phyloP scores from a whole-genome alignment of 2,797 vertebrate species.

The Gephyroberyx darwinii region DNA sequence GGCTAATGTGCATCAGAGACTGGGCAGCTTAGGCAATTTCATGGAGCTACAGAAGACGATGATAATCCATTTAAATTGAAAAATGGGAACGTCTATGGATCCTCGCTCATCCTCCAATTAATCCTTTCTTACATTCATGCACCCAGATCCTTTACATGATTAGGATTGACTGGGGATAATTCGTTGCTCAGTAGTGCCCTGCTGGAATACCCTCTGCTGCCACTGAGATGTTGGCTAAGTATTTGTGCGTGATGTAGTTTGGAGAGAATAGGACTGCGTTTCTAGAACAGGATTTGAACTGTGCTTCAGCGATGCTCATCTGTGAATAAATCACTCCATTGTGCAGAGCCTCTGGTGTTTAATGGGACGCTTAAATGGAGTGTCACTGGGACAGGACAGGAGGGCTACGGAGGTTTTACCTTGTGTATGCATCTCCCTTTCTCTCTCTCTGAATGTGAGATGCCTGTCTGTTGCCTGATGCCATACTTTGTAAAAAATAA shows the following conservation, averaged over 20 bases:
- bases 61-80: conserved; percentile 80
- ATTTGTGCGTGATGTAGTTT: conserved; percentile 37
- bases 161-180: conserved; percentile 69
- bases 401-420: conserved; percentile 7
- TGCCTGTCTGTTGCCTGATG: too few relatives aligned
- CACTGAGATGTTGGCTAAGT: conserved; percentile 34
- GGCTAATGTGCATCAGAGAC: conserved; percentile 60
- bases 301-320: conserved; percentile 34
- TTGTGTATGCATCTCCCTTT: neutral
- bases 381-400: conserved; percentile 23
- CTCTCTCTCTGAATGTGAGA: too few relatives aligned
- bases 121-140: conserved; percentile 70
- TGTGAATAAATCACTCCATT: conserved; percentile 59
- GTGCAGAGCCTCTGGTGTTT: conserved; percentile 43
- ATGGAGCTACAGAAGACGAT: conserved; percentile 65
- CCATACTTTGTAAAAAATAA: too few relatives aligned
- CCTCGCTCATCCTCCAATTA: conserved; percentile 72
- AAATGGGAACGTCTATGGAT: conserved; percentile 70
- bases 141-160: conserved; percentile 71
- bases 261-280: conserved; percentile 22
- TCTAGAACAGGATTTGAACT: conserved; percentile 38
- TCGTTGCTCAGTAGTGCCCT: conserved; percentile 28
- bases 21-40: conserved; percentile 70
- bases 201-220: conserved; percentile 40
- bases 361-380: conserved; percentile 59